phyloP scores from a whole-genome alignment of 2,797 vertebrate species.

The Gallinago stenura region DNA sequence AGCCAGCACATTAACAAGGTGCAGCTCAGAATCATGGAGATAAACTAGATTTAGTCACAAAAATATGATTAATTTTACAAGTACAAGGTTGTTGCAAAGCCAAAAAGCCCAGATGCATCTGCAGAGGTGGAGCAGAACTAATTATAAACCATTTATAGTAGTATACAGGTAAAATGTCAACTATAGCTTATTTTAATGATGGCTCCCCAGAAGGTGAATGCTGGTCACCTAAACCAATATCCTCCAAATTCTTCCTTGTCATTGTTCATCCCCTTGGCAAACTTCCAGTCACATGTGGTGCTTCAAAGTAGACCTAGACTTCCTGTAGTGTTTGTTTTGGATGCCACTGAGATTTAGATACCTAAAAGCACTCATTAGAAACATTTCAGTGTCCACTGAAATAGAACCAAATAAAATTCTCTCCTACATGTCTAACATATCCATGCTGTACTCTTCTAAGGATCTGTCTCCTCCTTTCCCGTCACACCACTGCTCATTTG shows the following conservation, averaged over 20 bases:
- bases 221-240: neutral
- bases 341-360: neutral
- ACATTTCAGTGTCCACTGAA: neutral
- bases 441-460: neutral
- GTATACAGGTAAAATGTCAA: neutral
- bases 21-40: neutral
- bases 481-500: neutral
- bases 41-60: constrained; percentile 8
- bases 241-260: neutral
- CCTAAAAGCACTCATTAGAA: neutral
- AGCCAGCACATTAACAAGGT: neutral
- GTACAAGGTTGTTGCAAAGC: neutral
- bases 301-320: neutral
- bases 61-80: neutral
- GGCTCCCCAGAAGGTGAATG: neutral
- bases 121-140: neutral
- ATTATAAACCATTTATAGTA: neutral
- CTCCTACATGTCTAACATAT: neutral
- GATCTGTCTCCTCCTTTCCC: neutral
- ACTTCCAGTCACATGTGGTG: neutral
- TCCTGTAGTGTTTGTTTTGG: neutral
- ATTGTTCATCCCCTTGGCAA: neutral
- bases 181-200: neutral
- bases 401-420: neutral
- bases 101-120: neutral